These are phyloP conservation scores for Danio kyathit DNA, from an alignment of 2,797 vertebrate species.

Conservation along the genomic window DNA sequence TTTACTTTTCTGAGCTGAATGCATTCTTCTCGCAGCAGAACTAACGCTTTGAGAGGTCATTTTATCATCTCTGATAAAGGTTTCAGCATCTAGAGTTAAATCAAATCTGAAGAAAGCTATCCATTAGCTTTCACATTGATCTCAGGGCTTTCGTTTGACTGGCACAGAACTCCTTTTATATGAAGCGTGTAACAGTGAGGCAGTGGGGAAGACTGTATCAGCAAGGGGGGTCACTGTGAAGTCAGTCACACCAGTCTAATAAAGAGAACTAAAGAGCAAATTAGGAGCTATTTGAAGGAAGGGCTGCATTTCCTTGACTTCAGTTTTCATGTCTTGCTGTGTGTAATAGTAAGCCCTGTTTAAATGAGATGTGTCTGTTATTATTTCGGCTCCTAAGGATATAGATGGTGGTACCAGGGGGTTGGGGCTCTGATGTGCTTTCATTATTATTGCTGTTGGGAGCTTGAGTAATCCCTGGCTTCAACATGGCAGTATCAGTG, in stretches of 20 bases:
- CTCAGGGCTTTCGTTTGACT: background rate
- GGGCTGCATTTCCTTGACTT: background rate
- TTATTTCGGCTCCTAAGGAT: constrained; percentile 27
- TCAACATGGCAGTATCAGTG: background rate
- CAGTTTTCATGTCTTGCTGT: constrained; percentile 5
- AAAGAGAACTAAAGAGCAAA: constrained; percentile 22
- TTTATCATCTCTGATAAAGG: constrained; percentile 10
- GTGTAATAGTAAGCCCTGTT: constrained; percentile 22
- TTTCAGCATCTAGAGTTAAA: background rate
- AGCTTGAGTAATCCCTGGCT: constrained; percentile 16
- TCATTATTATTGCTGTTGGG: constrained; percentile 32
- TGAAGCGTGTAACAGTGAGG: background rate
- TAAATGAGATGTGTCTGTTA: constrained; percentile 29
- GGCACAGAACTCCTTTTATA: background rate
- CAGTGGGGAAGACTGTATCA: background rate
- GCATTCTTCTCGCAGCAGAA: background rate
- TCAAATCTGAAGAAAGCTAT: background rate
- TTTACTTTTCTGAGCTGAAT: constrained; percentile 16
- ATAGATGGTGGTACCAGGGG: background rate
- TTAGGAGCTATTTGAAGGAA: constrained; percentile 22
- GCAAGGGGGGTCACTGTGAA: constrained; percentile 1
- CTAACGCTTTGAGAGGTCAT: background rate
- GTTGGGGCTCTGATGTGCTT: constrained; percentile 7
- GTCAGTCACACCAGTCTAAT: background rate
- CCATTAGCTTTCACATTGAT: constrained; percentile 1